A percentile compares a stretch with the other conserved stretches of the same genome.
These are phyloP conservation scores for Notodonta dromedarius DNA, from an alignment of 2,888 invertebrate genomes.

Conservation along the genomic window DNA sequence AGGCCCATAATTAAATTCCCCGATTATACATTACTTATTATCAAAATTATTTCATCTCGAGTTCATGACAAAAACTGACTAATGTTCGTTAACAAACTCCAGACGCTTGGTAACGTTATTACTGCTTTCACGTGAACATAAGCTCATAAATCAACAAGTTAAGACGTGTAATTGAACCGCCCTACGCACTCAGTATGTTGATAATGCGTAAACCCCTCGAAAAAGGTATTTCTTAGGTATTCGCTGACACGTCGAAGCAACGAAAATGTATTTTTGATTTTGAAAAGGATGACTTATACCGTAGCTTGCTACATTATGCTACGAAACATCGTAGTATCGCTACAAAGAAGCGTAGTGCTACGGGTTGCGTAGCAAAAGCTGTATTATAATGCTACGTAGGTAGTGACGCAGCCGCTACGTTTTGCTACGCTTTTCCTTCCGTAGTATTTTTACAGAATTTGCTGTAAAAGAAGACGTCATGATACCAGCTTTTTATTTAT, in stretches of 20 bases:
- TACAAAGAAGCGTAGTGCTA: not conserved
- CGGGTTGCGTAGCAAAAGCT: not conserved
- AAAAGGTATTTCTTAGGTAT: not conserved
- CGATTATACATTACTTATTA: not conserved
- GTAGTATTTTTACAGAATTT: too few relatives aligned
- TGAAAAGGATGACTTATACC: too few relatives aligned
- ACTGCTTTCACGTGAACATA: conserved; percentile 9
- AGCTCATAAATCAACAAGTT: conserved; percentile 15
- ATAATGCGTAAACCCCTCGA: not conserved
- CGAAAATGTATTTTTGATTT: too few relatives aligned
- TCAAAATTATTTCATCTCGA: not conserved
- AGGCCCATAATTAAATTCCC: not conserved
- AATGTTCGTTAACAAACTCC: conserved; percentile 1
- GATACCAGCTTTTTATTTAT: not conserved
- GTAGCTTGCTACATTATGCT: too few relatives aligned
- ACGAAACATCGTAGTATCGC: not conserved
- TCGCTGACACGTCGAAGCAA: not conserved
- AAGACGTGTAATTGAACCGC: conserved; percentile 5
- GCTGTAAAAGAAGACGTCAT: too few relatives aligned
- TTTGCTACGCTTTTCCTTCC: too few relatives aligned
- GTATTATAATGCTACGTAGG: not conserved
- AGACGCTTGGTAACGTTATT: conserved; percentile 7
- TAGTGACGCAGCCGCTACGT: too few relatives aligned
- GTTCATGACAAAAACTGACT: not conserved
- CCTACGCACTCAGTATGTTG: not conserved